Evolutionary conservation across 2,888 invertebrate genomes (phyloP).

Genomic region (Philhelius pedissequus): DNA sequence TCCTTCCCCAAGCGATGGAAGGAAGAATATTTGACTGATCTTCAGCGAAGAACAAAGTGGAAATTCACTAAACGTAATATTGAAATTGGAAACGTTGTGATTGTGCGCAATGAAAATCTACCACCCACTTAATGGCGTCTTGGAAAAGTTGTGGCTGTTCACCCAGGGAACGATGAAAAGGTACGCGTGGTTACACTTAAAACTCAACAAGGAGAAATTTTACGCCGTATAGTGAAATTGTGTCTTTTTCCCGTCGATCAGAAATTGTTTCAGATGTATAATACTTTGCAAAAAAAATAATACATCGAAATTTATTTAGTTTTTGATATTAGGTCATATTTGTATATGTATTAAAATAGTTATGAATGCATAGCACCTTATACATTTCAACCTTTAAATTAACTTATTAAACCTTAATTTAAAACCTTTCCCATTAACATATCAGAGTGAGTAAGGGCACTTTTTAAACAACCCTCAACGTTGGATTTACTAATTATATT

Average conservation of each 20-base stretch:
- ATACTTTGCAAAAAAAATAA: not conserved
- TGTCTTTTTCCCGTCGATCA: conserved; percentile 19
- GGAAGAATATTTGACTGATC: not conserved
- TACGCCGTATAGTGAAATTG: not conserved
- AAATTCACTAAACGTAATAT: not conserved
- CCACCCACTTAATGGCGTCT: conserved; percentile 3
- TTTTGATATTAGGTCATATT: not conserved
- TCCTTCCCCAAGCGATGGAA: conserved; percentile 16
- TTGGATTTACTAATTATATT: not conserved
- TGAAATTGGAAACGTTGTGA: not conserved
- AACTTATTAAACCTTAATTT: not conserved
- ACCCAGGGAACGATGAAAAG: not conserved
- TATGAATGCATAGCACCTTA: not conserved
- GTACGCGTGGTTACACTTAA: not conserved
- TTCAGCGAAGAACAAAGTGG: conserved; percentile 18
- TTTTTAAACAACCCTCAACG: not conserved
- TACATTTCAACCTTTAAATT: not conserved
- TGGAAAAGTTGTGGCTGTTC: not conserved
- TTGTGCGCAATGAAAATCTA: conserved; percentile 8
- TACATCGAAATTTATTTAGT: not conserved
- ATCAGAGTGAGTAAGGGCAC: too few species aligned
- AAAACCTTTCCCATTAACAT: not conserved
- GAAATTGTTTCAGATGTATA: not conserved
- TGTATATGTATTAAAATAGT: not conserved
- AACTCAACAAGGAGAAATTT: not conserved